Base-by-base conservation (phyloP, 2,888 invertebrate genomes). In the Clepsis dumicolana region DNA sequence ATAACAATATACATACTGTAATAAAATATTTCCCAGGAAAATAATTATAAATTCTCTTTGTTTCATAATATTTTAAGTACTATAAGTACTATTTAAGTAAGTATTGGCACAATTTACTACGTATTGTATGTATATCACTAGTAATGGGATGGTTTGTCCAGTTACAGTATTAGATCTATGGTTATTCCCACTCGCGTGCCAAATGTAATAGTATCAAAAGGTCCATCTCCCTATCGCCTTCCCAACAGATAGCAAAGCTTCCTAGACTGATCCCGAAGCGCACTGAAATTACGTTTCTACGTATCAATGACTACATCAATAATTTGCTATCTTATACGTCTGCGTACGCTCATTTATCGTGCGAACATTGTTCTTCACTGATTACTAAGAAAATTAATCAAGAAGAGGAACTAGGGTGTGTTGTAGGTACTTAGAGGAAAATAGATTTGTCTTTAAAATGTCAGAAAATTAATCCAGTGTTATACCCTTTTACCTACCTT, bases 231-330 rank as follows among this genome's bases (percentile, higher is more conserved):
- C 18, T 29, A 54, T 53, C 41, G 18, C 60, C 29, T 41, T 38
- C 38, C 25, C 52, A 38, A 35, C 12, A 53, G 63, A 63, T 63
- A 53, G 53, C 53, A 53, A 63, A 63, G 38, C 21, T 48, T 21
- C 18, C 21, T 12, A 18, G 18, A 48, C 18, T 48, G 21, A 48
- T 48, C 48, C 48, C 16, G 54, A 60, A 24, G 24, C 35, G 29
- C 48, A 29, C 29, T 21, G 4, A 60, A 60, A 27, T 60, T 29
- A 29, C 24, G 27, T 48, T 12, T 29, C 16, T 4, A 41, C 12
- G 48, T 60, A 48, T 48, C 60, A 44, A 44, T 41, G 59, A 44
- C 25, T 60, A 52, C 35, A 21, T 38, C 16, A 52, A 53, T 63
- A 52, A 63, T 63, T 38, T 38, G 27, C 18, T 38, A 16, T 27